phyloP scores from a whole-genome alignment of 1,140 invertebrate genomes.

The Rhyzopertha dominica region DNA sequence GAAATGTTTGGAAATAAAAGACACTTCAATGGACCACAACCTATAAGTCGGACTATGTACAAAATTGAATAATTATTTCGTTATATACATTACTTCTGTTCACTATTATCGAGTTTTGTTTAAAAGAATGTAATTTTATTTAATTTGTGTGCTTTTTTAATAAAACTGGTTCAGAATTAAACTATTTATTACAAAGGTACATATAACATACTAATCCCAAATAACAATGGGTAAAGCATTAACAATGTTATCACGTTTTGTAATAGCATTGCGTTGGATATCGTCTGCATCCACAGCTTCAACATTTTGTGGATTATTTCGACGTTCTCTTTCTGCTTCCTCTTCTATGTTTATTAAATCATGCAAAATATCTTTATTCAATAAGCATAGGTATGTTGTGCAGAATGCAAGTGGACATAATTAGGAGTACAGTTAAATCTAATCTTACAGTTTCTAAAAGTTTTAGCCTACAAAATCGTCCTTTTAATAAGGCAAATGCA shows the following conservation, averaged over 20 bases:
- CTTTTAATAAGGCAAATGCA: constrained; percentile 10
- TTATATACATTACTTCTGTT: no score
- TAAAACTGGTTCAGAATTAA: no score
- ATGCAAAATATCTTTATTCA: not conserved
- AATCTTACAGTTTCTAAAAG: not conserved
- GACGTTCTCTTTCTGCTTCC: constrained; percentile 3
- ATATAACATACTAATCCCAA: no score
- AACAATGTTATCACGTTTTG: not conserved
- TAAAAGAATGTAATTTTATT: no score
- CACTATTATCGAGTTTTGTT: no score
- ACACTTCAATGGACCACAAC: no score
- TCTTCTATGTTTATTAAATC: not conserved
- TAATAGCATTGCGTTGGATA: not conserved
- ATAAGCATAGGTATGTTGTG: constrained; percentile 3
- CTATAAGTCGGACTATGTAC: no score
- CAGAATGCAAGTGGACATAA: not conserved
- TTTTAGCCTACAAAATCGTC: constrained; percentile 1
- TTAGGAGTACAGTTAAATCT: not conserved
- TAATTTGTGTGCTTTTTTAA: no score
- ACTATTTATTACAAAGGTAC: no score
- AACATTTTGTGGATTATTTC: not conserved
- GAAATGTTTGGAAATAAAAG: no score
- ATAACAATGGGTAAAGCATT: not conserved
- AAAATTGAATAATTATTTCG: no score
- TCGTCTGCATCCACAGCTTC: not conserved